These are phyloP conservation scores for Molorchus minor DNA, from an alignment of 2,888 invertebrate species.

Conservation along the genomic window DNA sequence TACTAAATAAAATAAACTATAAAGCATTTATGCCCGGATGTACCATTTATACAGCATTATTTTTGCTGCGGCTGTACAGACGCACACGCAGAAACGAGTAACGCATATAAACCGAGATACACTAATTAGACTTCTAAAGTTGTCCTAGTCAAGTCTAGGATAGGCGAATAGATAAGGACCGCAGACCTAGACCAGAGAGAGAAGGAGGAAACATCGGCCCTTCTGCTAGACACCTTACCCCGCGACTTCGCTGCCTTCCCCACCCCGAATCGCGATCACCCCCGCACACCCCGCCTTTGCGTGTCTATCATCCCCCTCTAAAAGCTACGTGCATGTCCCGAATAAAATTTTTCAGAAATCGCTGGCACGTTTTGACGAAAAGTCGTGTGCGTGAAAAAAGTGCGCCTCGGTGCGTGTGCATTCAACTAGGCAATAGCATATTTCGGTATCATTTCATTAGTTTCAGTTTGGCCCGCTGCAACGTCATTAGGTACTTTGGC, in stretches of 20 bases:
- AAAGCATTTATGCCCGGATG: slow-evolving; percentile 32
- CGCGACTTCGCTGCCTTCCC: slow-evolving; percentile 48
- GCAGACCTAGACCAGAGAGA: slow-evolving; percentile 24
- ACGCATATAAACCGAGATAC: slow-evolving; percentile 36
- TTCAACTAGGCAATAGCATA: slow-evolving; percentile 41
- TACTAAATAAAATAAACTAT: background rate
- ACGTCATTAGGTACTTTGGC: slow-evolving; percentile 41
- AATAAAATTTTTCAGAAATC: slow-evolving; percentile 61
- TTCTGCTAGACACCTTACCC: slow-evolving; percentile 55
- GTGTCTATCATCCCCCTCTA: slow-evolving; percentile 58
- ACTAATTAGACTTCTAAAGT: slow-evolving; percentile 45
- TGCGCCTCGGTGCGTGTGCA: slow-evolving; percentile 55
- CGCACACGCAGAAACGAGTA: slow-evolving; percentile 37
- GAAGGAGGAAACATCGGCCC: slow-evolving; percentile 30
- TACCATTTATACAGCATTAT: slow-evolving; percentile 34
- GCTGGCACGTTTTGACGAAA: slow-evolving; percentile 62
- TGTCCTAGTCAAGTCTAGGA: slow-evolving; percentile 48
- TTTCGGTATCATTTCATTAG: slow-evolving; percentile 41
- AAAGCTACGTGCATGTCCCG: slow-evolving; percentile 49
- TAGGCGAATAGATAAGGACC: slow-evolving; percentile 38
- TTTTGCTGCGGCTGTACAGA: slow-evolving; percentile 45
- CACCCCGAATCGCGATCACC: slow-evolving; percentile 48
- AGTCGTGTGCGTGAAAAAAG: slow-evolving; percentile 59
- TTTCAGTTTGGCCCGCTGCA: slow-evolving; percentile 46
- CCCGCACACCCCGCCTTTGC: slow-evolving; percentile 57